Base-by-base conservation (phyloP, 2,113 vertebrate genomes). In the Alexandromys fortis region DNA sequence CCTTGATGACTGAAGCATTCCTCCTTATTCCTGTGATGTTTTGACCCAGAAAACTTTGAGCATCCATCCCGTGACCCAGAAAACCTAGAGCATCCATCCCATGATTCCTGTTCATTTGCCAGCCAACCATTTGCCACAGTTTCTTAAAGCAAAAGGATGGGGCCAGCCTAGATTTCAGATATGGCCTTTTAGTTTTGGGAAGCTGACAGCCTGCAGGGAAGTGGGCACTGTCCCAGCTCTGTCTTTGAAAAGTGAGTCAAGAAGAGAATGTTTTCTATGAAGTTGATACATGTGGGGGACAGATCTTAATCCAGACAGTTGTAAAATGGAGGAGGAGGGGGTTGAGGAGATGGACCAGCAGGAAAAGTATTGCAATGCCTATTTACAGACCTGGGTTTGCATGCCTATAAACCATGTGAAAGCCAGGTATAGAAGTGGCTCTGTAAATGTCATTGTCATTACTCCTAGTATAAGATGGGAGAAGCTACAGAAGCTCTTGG, bases 261-360 rank as follows among this genome's bases (percentile, higher is more conserved):
- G 86, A 91, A 89, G 35, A 90, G 33, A 89, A 33, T 67, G 28
- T 81, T 94, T 90, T 6, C 17, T 92, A 67, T 28, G 55, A 90
- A 88, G 49, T 9, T 76, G 42, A 87, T 70, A 76, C 55, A 65
- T 72, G 13, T 70, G 35, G 65, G 58, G 77, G 49, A 49, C 16
- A 86, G 26, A 77, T 73, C 28, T 95, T 90, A 76, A 76, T 55
- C n/a, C 70, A 65, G 58, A 92, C 19, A 16, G 45, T 92, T 19
- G n/a, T 55, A 55, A 92, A 82, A 86, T 26, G 7, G 7, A 49
- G 16, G 42, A 35, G 45, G 45, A 26, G 6, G 9, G 26, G 42
- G 14, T 16, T 86, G 28, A 45, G 28, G 42, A 86, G 61, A 47
- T 67, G 63, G 42, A 45, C 82, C 61, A 47, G 61, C 33, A 16